Conservation (phyloP, 1,140 invertebrate species). For the Listronotus bonariensis region DNA sequence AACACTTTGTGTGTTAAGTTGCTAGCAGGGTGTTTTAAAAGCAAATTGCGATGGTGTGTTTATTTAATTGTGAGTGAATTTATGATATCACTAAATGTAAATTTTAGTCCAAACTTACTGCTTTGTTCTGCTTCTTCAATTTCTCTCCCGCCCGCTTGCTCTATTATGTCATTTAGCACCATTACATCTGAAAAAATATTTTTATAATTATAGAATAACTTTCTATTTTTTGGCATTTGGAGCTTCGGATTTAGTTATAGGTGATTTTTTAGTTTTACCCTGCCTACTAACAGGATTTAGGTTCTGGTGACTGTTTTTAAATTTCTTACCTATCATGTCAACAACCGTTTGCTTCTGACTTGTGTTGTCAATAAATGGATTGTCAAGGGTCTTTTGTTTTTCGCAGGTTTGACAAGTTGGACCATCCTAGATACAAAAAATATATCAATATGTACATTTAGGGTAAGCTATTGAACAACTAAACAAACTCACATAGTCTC, state of each 20-base stretch:
- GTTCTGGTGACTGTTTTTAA: neutral
- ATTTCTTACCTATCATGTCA: constrained; percentile 82
- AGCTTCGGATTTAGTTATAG: no score
- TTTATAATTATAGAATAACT: no score
- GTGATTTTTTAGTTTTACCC: neutral
- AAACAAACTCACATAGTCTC: constrained; percentile 70
- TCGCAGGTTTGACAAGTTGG: constrained; percentile 51
- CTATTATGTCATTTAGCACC: constrained; percentile 96
- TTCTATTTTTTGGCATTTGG: no score
- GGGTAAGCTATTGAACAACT: neutral
- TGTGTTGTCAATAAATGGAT: constrained; percentile 84
- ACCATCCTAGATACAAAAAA: constrained; percentile 47
- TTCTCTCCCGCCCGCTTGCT: constrained; percentile 87
- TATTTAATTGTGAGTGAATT: constrained; percentile 26
- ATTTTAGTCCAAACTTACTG: constrained; percentile 67
- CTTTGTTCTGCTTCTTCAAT: constrained; percentile 84
- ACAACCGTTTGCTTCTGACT: constrained; percentile 85
- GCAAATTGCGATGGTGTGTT: constrained; percentile 54
- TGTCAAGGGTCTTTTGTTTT: constrained; percentile 86
- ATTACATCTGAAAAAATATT: constrained; percentile 88
- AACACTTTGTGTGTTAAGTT: constrained; percentile 27
- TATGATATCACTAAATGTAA: constrained; percentile 8
- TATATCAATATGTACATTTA: neutral
- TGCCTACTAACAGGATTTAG: neutral
- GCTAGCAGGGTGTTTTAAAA: constrained; percentile 40